These are phyloP conservation scores for Iguana delicatissima DNA, from an alignment of 2,797 vertebrate species.

Conservation along the genomic window DNA sequence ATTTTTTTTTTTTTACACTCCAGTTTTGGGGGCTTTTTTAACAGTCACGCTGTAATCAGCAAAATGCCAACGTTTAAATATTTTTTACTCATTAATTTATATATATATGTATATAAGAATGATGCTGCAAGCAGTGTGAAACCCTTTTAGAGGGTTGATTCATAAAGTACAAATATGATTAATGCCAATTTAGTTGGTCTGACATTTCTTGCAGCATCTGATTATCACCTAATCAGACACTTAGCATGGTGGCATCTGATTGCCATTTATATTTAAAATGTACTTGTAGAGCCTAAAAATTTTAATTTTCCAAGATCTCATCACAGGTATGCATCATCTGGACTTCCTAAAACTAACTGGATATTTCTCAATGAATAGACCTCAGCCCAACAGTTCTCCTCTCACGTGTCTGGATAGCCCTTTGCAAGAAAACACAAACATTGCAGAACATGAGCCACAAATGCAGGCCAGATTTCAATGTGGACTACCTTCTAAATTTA, in stretches of 20 bases:
- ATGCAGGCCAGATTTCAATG: not conserved
- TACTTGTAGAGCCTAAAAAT: not conserved
- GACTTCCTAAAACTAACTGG: conserved; percentile 4
- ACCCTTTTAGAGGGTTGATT: conserved; percentile 27
- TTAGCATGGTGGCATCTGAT: not conserved
- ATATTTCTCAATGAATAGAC: not conserved
- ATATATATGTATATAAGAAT: not conserved
- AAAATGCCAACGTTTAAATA: conserved; percentile 43
- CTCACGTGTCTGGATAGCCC: no score
- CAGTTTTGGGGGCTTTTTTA: not conserved
- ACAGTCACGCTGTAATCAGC: conserved; percentile 44
- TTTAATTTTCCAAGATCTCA: no score
- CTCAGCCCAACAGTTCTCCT: not conserved
- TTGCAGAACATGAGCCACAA: not conserved
- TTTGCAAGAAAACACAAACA: not conserved
- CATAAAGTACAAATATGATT: conserved; percentile 36
- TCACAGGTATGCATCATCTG: not conserved
- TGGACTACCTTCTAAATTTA: not conserved
- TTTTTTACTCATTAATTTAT: not conserved
- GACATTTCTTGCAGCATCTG: conserved; percentile 35
- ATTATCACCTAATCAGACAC: conserved; percentile 35
- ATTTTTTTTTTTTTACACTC: conserved; percentile 35
- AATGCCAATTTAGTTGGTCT: conserved; percentile 8
- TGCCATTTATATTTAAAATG: conserved; percentile 33
- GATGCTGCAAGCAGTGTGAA: not conserved